These are phyloP conservation scores for Sigmodon hispidus DNA, from an alignment of 2,113 vertebrate genomes.

Conservation along the genomic window DNA sequence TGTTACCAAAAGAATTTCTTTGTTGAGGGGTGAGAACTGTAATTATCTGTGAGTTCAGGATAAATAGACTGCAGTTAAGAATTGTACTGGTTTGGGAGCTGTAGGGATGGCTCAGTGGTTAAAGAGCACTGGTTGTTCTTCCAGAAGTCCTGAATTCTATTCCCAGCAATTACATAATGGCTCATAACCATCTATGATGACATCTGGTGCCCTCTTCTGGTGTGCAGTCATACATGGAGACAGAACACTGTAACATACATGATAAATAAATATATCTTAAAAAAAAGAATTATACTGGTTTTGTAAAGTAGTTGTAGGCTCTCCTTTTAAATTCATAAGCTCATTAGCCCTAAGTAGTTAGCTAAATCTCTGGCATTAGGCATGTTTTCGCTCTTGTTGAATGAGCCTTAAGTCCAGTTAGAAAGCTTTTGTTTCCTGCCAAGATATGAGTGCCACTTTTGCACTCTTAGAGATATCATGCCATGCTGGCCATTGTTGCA, in stretches of 20 bases:
- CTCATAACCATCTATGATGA: too few relatives aligned
- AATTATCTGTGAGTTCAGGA: not conserved
- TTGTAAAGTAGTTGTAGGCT: not conserved
- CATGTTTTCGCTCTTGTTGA: not conserved
- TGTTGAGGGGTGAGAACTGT: not conserved
- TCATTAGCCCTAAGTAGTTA: not conserved
- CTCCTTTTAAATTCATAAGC: not conserved
- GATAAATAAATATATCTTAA: too few relatives aligned
- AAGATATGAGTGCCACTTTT: not conserved
- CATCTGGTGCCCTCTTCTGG: too few relatives aligned
- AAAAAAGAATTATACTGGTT: not conserved
- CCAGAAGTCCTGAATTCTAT: too few relatives aligned
- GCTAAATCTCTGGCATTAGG: not conserved
- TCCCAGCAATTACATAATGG: too few relatives aligned
- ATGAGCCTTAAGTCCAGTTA: not conserved
- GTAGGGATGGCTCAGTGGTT: too few relatives aligned
- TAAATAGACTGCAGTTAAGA: not conserved
- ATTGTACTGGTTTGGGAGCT: not conserved
- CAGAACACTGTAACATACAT: too few relatives aligned
- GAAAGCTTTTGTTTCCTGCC: not conserved
- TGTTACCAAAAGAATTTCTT: not conserved
- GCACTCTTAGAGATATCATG: not conserved
- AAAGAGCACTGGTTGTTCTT: too few relatives aligned
- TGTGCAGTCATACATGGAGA: too few relatives aligned
- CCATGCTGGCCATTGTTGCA: not conserved